These are phyloP conservation scores for Anas platyrhynchos DNA, from an alignment of 2,113 vertebrate species.

Conservation along the genomic window DNA sequence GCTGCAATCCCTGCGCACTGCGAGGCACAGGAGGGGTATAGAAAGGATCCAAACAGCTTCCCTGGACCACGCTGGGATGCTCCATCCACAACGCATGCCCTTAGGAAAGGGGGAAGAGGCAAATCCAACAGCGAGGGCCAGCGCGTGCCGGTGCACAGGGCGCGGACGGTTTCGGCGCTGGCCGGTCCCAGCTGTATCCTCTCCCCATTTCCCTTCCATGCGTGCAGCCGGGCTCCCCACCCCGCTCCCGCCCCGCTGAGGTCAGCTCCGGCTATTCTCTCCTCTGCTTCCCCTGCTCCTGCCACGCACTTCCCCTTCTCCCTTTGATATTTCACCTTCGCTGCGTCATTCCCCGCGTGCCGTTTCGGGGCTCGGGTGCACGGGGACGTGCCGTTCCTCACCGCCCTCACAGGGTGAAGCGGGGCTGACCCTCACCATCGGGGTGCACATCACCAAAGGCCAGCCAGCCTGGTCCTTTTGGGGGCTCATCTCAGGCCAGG, in stretches of 20 bases:
- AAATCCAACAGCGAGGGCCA: not conserved
- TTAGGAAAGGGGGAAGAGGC: not conserved
- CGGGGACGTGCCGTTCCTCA: not conserved
- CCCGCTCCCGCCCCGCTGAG: conserved; percentile 27
- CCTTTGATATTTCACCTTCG: conserved; percentile 48
- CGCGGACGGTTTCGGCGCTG: not conserved
- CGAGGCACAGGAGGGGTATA: no score
- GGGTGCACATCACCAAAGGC: not conserved
- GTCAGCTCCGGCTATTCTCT: conserved; percentile 74
- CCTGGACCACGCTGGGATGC: no score
- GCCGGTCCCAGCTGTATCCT: conserved; percentile 66
- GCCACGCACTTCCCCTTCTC: conserved; percentile 43
- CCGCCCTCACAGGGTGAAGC: not conserved
- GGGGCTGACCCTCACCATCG: fast-evolving
- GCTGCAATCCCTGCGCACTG: not conserved
- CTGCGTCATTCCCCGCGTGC: conserved; percentile 4
- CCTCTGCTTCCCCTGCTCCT: conserved; percentile 48
- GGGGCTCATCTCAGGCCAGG: not conserved
- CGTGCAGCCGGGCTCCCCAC: not conserved
- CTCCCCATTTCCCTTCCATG: conserved; percentile 47
- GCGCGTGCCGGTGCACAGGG: not conserved
- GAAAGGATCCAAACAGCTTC: not conserved
- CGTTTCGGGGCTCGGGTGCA: not conserved
- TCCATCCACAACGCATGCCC: not conserved
- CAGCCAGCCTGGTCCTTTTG: not conserved